Evolutionary conservation across 2,888 invertebrate species (phyloP), one percentile per base, ranked within the genome.

Genomic region (Choreutis nemorana): DNA sequence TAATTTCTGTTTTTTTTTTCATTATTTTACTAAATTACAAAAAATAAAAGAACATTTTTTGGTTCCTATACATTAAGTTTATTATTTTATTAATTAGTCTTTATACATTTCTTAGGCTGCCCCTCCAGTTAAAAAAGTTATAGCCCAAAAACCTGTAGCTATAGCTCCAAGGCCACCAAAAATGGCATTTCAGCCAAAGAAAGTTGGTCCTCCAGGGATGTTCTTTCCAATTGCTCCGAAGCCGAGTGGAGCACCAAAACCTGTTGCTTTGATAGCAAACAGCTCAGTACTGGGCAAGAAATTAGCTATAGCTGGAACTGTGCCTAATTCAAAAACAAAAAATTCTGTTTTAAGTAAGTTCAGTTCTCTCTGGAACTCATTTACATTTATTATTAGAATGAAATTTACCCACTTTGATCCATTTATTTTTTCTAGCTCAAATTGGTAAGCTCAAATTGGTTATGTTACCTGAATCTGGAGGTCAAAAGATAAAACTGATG

Each of bases 81-180:
- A n/a, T n/a, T n/a, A n/a, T n/a, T n/a, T 55, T n/a, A n/a, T n/a
- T n/a, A n/a, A n/a, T n/a, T n/a, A n/a, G n/a, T n/a, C n/a, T n/a
- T n/a, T n/a, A n/a, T n/a, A n/a, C 12, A 10, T 7, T 34, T 52
- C 41, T 3, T 39, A 66, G 62, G 45, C 60, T 3, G 44, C 50
- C 9, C 41, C 48, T 3, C 32, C 36, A n/a, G 23, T 37, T 11
- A 30, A 48, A 2, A 32, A 33, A 3, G 22, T 22, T 10, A 41
- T 42, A 14, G 26, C 29, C 1, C 55, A 48, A 27, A 62, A 55
- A 35, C 32, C 40, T 35, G 63, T 82, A 2, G 72, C 81, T 1
- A 82, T 82, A 35, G 82, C 82, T 0, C 82, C 82, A 0, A 82
- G 73, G 42, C 75, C 68, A 0, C 39, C 58, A 43, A 41, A 45